Evolutionary conservation across 2,797 vertebrate genomes (phyloP).

Genomic region (Sparidentex hasta): DNA sequence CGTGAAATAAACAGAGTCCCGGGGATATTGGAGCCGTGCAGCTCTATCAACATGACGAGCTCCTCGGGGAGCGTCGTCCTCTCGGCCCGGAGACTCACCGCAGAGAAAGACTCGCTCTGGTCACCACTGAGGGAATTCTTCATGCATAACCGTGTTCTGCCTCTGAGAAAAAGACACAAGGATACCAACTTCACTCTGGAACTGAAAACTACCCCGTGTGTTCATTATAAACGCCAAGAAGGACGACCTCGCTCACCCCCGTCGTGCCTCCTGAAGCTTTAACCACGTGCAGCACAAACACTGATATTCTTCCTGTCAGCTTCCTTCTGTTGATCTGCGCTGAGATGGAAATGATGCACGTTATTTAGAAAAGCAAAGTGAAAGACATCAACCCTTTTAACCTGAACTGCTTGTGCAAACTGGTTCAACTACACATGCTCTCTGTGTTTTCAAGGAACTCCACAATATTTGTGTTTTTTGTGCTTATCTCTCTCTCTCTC

Average conservation of each 20-base stretch:
- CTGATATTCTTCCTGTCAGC: not conserved
- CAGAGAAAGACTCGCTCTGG: constrained; percentile 28
- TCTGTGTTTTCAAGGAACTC: no score
- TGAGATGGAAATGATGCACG: not conserved
- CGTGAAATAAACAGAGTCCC: constrained; percentile 70
- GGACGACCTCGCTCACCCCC: not conserved
- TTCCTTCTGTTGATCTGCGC: not conserved
- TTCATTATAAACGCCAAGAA: not conserved
- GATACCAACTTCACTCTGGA: constrained; percentile 2
- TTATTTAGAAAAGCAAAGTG: not conserved
- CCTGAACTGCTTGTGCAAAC: not conserved
- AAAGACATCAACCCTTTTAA: not conserved
- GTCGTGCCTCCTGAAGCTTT: not conserved
- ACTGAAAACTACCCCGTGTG: not conserved
- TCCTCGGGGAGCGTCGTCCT: constrained; percentile 47
- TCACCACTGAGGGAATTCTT: constrained; percentile 50
- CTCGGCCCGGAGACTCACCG: constrained; percentile 32
- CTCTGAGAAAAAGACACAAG: constrained; percentile 5
- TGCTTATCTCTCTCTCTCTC: no score
- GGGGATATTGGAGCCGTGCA: constrained; percentile 45
- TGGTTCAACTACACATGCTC: no score
- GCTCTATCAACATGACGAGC: constrained; percentile 57
- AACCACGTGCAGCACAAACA: not conserved
- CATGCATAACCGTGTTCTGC: constrained; percentile 36
- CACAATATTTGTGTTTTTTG: no score